These are phyloP conservation scores for Synanthedon tipuliformis DNA, from an alignment of 2,888 invertebrate species.

Conservation along the genomic window DNA sequence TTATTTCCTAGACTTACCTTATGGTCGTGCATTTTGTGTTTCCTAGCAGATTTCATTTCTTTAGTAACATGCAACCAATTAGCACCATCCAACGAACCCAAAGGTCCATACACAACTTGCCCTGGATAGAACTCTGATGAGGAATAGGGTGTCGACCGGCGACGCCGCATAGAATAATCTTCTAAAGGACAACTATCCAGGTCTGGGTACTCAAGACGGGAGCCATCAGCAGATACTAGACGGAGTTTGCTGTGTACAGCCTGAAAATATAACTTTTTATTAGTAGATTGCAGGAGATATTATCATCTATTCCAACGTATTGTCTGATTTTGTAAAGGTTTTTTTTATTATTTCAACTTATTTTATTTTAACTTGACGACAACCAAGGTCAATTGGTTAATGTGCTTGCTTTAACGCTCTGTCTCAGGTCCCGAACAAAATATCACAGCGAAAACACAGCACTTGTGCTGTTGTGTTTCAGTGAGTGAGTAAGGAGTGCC, in stretches of 20 bases:
- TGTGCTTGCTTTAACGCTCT: too few relatives aligned
- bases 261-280: constrained; percentile 17
- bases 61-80: constrained; percentile 85
- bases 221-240: constrained; percentile 75
- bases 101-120: constrained; percentile 76
- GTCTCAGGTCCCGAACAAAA: too few relatives aligned
- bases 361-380: too few relatives aligned
- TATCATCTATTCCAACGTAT: too few relatives aligned
- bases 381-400: too few relatives aligned
- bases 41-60: constrained; percentile 75
- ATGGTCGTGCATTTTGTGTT: constrained; percentile 69
- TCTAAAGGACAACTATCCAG: constrained; percentile 77
- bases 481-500: too few relatives aligned
- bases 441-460: too few relatives aligned
- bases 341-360: too few relatives aligned
- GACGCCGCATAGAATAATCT: constrained; percentile 77
- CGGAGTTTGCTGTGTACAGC: constrained; percentile 76
- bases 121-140: constrained; percentile 62
- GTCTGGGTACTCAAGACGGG: constrained; percentile 74
- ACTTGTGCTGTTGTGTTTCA: too few relatives aligned
- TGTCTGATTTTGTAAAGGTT: too few relatives aligned
- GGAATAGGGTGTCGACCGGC: constrained; percentile 60
- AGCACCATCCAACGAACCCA: constrained; percentile 80
- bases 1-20: constrained; percentile 39
- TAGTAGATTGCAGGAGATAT: too few relatives aligned